These are phyloP conservation scores for Xenops minutus DNA, from an alignment of 2,797 vertebrate genomes.

Conservation along the genomic window DNA sequence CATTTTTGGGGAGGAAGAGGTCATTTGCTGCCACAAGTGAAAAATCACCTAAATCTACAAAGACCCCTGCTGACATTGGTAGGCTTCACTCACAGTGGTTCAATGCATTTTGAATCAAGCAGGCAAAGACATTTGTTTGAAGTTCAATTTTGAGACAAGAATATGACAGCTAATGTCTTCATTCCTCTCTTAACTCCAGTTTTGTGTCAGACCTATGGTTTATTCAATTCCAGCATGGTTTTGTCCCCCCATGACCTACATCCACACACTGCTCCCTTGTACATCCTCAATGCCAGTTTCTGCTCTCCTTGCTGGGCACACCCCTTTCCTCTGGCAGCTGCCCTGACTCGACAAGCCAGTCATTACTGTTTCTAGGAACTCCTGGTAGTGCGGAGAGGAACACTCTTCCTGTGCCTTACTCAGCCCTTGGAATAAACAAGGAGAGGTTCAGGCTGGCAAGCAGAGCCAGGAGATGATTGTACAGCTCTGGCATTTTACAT, in stretches of 20 bases:
- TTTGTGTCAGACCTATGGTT: not conserved
- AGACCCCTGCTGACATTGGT: fast-evolving
- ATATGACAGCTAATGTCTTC: fast-evolving
- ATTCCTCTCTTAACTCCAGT: not conserved
- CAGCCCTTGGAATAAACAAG: not conserved
- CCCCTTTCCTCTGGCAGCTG: not conserved
- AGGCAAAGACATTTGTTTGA: not conserved
- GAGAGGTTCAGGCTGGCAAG: not conserved
- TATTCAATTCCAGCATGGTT: not conserved
- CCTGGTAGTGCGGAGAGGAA: not conserved
- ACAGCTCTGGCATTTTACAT: not conserved
- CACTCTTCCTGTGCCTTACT: not conserved
- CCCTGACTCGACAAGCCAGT: not conserved
- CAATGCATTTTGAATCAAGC: not conserved
- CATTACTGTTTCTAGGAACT: not conserved
- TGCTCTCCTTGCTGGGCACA: not conserved
- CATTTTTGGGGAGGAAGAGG: not conserved
- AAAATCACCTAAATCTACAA: not conserved
- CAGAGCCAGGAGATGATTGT: not conserved
- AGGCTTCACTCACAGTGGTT: not conserved
- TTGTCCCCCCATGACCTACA: not conserved
- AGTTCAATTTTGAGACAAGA: not conserved
- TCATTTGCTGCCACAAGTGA: not conserved
- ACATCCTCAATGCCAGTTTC: not conserved
- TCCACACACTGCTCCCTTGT: no score